Evolutionary conservation across 37 sponge, comb jelly and placozoan genomes (phyloP).

Genomic region (Amphimedon queenslandica): DNA sequence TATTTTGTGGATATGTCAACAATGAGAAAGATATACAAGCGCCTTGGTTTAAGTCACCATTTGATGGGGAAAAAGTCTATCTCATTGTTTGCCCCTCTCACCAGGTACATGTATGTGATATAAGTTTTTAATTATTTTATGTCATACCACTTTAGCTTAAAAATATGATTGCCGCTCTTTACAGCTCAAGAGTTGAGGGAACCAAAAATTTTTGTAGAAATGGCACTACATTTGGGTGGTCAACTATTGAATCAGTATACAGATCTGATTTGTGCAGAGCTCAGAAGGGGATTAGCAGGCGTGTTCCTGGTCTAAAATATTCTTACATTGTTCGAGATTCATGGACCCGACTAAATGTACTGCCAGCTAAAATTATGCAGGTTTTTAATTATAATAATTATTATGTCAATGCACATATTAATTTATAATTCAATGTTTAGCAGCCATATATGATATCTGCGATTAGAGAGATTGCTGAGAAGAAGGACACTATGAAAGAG

Average conservation of each 20-base stretch:
- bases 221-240: constrained; percentile 3
- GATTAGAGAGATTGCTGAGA: constrained; percentile 1
- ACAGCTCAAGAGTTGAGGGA: neutral
- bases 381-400: neutral
- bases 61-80: neutral
- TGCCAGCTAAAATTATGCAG: constrained; percentile 7
- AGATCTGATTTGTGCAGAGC: neutral
- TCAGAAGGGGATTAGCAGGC: neutral
- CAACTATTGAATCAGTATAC: neutral
- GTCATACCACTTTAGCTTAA: neutral
- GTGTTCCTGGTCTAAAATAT: neutral
- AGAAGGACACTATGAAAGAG: neutral
- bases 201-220: neutral
- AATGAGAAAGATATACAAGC: neutral
- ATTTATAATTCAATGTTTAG: neutral
- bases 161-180: constrained; percentile 5
- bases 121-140: too few relatives aligned
- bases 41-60: constrained; percentile 7
- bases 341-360: neutral
- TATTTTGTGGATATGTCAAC: neutral
- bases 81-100: constrained; percentile 1
- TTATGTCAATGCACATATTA: too few relatives aligned
- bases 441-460: constrained; percentile 24
- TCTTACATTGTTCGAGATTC: neutral
- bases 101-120: neutral